Conservation (phyloP, 2,797 vertebrate genomes). For the Rallus crepitans region DNA sequence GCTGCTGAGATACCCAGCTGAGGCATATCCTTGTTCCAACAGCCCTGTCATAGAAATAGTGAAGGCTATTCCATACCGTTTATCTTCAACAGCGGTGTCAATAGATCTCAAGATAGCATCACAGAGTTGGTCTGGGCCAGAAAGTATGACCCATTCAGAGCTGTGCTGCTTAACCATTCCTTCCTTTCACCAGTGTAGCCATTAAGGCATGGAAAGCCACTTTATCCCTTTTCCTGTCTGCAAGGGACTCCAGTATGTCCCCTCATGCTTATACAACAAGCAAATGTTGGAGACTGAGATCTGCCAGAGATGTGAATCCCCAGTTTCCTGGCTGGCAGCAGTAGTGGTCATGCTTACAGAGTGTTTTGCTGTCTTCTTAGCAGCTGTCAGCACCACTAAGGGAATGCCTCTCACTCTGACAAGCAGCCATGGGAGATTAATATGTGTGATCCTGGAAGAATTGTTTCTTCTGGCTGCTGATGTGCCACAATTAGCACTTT, state of each 20-base stretch:
- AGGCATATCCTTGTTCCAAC: not conserved
- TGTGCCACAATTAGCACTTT: constrained; percentile 26
- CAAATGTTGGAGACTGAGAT: not conserved
- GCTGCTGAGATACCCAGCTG: not conserved
- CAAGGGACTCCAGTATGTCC: not conserved
- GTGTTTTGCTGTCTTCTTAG: not conserved
- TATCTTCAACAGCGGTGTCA: not conserved
- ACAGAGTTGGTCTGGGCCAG: not conserved
- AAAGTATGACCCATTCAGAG: not conserved
- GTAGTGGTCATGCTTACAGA: not conserved
- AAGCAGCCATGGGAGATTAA: not conserved
- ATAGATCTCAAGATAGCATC: not conserved
- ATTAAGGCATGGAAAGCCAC: not conserved
- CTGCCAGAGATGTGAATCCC: not conserved
- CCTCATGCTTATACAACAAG: not conserved
- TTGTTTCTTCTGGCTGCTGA: constrained; percentile 6
- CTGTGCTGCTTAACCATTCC: not conserved
- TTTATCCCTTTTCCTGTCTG: not conserved
- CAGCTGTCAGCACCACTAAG: not conserved
- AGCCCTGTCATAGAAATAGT: not conserved
- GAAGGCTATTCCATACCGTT: not conserved
- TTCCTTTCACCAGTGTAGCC: not conserved
- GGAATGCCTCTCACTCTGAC: not conserved
- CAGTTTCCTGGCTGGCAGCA: not conserved
- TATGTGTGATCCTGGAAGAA: not conserved